Percentiles rank a stretch among this genome's conserved stretches.
Conservation (phyloP, 37 sponge, comb jelly and placozoan species). For the Aphrocallistes beatrix region DNA sequence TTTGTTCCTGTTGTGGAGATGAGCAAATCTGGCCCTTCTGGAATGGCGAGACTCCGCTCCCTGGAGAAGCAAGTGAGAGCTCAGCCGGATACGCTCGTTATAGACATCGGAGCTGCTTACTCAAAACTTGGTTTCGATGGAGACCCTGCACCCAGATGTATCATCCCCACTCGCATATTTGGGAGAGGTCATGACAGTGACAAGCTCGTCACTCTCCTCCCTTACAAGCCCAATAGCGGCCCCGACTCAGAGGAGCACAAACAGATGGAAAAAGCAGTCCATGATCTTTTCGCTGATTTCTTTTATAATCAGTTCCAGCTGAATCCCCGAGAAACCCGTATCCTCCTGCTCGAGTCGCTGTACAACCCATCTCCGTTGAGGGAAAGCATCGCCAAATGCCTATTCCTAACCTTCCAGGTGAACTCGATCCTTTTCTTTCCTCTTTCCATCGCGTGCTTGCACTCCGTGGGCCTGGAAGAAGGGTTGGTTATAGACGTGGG, state of each 20-base stretch:
- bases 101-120: background rate
- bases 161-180: background rate
- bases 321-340: background rate
- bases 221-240: background rate
- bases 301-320: background rate
- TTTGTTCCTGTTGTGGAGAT: too few species aligned
- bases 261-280: background rate
- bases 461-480: background rate
- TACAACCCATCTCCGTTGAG: background rate
- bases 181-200: background rate
- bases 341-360: background rate
- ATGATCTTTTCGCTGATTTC: background rate
- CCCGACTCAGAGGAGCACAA: background rate
- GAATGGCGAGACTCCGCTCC: background rate
- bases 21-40: background rate
- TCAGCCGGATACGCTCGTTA: background rate
- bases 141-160: background rate
- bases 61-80: background rate
- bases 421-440: conserved; percentile 20
- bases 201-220: background rate
- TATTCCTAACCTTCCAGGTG: background rate
- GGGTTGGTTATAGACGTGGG: background rate
- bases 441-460: background rate
- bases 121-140: background rate
- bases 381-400: background rate